phyloP scores from a whole-genome alignment of 2,888 invertebrate genomes.

The Hirtodrosophila duncani region DNA sequence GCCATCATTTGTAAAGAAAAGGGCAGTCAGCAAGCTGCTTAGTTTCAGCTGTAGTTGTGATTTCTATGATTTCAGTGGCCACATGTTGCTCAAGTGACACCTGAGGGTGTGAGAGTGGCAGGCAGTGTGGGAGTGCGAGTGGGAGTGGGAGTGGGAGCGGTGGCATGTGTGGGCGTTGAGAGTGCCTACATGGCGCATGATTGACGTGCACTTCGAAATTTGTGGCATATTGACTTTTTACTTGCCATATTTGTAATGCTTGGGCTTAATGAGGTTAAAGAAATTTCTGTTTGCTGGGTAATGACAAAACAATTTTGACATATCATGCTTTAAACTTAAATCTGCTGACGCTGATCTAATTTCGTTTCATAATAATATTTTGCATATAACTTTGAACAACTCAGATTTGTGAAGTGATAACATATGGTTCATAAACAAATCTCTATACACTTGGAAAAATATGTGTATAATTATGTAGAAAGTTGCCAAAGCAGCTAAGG shows the following conservation, averaged over 20 bases:
- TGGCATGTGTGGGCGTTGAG: no score
- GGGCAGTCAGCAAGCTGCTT: constrained; percentile 68
- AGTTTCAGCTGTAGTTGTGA: constrained; percentile 31
- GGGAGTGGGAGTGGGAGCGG: constrained; percentile 17
- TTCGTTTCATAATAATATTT: no score
- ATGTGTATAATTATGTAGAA: no score
- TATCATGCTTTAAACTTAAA: no score
- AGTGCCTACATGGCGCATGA: constrained; percentile 58
- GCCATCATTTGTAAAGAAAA: constrained; percentile 42
- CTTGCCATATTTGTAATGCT: constrained; percentile 14
- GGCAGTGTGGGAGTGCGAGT: constrained; percentile 3
- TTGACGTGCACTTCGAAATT: constrained; percentile 44
- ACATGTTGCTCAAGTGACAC: constrained; percentile 19
- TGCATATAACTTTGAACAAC: no score
- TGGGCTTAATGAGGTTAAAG: constrained; percentile 32
- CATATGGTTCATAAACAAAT: no score
- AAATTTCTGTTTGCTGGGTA: no score
- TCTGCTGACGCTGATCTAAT: no score
- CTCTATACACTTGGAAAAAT: no score
- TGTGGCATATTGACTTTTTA: constrained; percentile 13
- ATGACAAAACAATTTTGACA: no score
- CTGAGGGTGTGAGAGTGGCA: constrained; percentile 18
- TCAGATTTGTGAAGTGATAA: no score
- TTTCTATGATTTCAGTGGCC: constrained; percentile 54
- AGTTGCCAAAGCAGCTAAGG: no score